Conservation (phyloP, 2,113 vertebrate genomes). For the Actinemys pallida region DNA sequence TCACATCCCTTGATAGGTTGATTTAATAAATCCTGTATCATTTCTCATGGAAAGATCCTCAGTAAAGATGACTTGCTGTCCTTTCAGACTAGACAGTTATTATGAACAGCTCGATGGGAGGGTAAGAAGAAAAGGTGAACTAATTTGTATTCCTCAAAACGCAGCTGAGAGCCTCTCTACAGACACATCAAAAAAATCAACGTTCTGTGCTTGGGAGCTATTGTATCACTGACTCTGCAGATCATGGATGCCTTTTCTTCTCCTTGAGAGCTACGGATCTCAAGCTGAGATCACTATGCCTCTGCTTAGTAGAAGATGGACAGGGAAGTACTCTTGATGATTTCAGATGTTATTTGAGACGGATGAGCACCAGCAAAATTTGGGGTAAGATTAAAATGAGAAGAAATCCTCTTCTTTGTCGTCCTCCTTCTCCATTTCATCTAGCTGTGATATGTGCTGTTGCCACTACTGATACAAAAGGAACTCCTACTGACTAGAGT, state of each 20-base stretch:
- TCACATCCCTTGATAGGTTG: not conserved
- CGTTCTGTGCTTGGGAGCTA: not conserved
- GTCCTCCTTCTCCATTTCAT: constrained; percentile 1
- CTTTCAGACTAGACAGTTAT: not conserved
- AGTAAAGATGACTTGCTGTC: not conserved
- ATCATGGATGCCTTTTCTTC: not conserved
- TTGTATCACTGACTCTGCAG: not conserved
- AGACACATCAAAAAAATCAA: not conserved
- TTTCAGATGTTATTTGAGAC: constrained; percentile 6
- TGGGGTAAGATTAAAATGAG: not conserved
- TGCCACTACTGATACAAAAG: constrained; percentile 42
- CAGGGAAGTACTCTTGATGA: constrained; percentile 15
- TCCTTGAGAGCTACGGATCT: constrained; percentile 20
- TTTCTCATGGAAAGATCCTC: not conserved
- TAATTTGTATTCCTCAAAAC: not conserved
- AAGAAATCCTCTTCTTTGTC: constrained; percentile 1
- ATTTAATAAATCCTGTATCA: not conserved
- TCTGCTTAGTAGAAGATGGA: not conserved
- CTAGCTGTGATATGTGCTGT: not conserved
- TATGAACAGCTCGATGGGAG: not conserved
- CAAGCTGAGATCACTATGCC: constrained; percentile 13
- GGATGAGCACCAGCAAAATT: constrained; percentile 10
- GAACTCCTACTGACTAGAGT: not conserved
- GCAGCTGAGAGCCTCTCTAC: not conserved
- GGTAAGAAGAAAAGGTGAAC: not conserved